Percentiles rank a stretch among this genome's conserved stretches.
These are phyloP conservation scores for Anodontia alba DNA, from an alignment of 2,888 invertebrate species.

Conservation along the genomic window DNA sequence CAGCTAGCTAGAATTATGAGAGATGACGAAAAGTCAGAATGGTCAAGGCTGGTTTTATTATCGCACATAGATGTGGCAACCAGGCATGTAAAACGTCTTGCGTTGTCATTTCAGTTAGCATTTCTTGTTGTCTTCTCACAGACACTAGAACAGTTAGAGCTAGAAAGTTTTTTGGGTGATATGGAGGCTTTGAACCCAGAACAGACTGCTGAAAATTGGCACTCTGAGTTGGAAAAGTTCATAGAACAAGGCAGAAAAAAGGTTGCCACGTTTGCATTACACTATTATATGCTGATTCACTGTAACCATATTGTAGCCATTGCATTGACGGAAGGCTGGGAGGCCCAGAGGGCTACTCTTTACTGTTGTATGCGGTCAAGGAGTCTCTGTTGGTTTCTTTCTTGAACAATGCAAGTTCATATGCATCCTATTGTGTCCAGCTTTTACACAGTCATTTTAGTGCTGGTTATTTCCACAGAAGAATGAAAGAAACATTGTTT, in stretches of 20 bases:
- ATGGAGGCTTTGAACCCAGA: not conserved
- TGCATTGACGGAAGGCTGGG: constrained; percentile 51
- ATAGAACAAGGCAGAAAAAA: constrained; percentile 16
- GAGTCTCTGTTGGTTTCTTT: too few species aligned
- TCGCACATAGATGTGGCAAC: constrained; percentile 39
- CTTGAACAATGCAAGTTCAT: too few species aligned
- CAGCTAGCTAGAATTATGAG: too few species aligned
- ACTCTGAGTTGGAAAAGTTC: constrained; percentile 16
- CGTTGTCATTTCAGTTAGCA: constrained; percentile 27
- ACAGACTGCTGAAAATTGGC: constrained; percentile 26
- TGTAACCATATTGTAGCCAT: constrained; percentile 51
- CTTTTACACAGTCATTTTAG: too few species aligned
- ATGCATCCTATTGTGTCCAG: too few species aligned
- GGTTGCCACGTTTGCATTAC: constrained; percentile 47
- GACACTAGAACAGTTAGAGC: not conserved
- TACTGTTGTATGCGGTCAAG: too few species aligned
- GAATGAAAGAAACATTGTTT: constrained; percentile 43
- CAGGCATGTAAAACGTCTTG: constrained; percentile 21
- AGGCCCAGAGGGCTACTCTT: too few species aligned
- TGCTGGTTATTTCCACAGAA: constrained; percentile 45
- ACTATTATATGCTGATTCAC: constrained; percentile 49
- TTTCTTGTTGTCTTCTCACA: constrained; percentile 26
- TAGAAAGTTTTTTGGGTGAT: constrained; percentile 14
- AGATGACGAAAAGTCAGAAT: constrained; percentile 43
- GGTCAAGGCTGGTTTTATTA: constrained; percentile 28